Conservation (phyloP, 2,888 invertebrate species). For the Torymus texanus region DNA sequence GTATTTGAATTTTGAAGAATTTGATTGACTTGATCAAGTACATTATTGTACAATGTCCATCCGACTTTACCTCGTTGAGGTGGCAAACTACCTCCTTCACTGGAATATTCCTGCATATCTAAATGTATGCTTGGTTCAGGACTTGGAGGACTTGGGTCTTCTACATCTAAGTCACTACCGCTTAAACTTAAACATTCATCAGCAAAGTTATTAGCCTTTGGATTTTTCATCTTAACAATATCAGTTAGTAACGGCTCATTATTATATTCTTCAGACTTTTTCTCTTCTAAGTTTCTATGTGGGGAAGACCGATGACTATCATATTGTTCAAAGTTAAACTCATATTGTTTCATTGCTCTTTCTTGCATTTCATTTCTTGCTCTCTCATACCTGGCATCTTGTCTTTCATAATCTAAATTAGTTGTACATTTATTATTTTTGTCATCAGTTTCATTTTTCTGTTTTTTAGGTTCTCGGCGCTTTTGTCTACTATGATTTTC, state of each 20-base stretch:
- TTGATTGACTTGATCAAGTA: constrained; percentile 80
- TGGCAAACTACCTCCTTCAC: constrained; percentile 76
- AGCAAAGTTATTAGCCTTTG: constrained; percentile 43
- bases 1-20: constrained; percentile 75
- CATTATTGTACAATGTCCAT: constrained; percentile 84
- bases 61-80: constrained; percentile 78
- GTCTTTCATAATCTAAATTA: constrained; percentile 37
- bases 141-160: constrained; percentile 72
- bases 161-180: constrained; percentile 64
- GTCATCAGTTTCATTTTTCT: not conserved
- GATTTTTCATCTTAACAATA: constrained; percentile 47
- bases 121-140: constrained; percentile 77
- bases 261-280: constrained; percentile 33
- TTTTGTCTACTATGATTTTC: constrained; percentile 23
- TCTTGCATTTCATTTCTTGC: not conserved
- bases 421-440: not conserved
- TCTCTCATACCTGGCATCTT: constrained; percentile 31
- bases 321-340: too few species aligned
- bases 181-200: constrained; percentile 56
- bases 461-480: constrained; percentile 18
- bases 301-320: not conserved
- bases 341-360: too few species aligned
- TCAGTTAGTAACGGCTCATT: constrained; percentile 42
- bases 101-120: constrained; percentile 76
- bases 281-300: constrained; percentile 19